phyloP scores from a whole-genome alignment of 2,113 vertebrate species.

The Eleginops maclovinus region DNA sequence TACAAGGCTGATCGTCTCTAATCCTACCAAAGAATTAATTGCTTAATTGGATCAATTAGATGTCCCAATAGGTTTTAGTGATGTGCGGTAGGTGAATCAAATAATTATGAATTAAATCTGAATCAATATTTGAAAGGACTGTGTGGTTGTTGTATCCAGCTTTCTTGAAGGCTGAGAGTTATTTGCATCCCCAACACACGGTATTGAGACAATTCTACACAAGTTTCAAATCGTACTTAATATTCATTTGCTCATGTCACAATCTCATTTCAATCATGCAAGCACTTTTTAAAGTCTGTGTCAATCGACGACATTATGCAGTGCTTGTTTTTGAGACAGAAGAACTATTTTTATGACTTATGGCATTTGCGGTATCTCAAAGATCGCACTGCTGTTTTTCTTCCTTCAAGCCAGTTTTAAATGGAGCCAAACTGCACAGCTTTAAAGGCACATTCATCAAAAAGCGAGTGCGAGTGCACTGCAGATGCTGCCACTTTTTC shows the following conservation, averaged over 20 bases:
- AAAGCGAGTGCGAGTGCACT: conserved; percentile 77
- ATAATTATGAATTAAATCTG: conserved; percentile 41
- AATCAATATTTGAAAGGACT: conserved; percentile 23
- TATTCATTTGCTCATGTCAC: conserved; percentile 46
- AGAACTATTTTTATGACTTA: conserved; percentile 85
- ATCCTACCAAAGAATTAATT: conserved; percentile 80
- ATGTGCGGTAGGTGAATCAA: conserved; percentile 55
- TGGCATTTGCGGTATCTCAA: conserved; percentile 83
- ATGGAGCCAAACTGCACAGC: conserved; percentile 84
- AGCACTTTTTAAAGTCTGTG: conserved; percentile 66
- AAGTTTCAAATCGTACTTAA: conserved; percentile 58
- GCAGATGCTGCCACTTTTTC: conserved; percentile 87
- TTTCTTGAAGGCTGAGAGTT: conserved; percentile 17
- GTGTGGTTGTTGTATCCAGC: conserved; percentile 13
- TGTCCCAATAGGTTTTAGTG: conserved; percentile 70
- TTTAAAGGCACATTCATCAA: conserved; percentile 89
- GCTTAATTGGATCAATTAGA: conserved; percentile 82
- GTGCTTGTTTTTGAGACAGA: conserved; percentile 79
- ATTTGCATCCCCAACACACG: conserved; percentile 19
- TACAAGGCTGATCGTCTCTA: conserved; percentile 69
- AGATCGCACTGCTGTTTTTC: conserved; percentile 83
- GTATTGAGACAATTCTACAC: conserved; percentile 21
- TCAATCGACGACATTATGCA: conserved; percentile 76
- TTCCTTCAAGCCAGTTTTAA: conserved; percentile 85
- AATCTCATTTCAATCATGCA: conserved; percentile 53